These are phyloP conservation scores for Drosophila vallismaia DNA, from an alignment of 2,888 invertebrate species.

Conservation along the genomic window DNA sequence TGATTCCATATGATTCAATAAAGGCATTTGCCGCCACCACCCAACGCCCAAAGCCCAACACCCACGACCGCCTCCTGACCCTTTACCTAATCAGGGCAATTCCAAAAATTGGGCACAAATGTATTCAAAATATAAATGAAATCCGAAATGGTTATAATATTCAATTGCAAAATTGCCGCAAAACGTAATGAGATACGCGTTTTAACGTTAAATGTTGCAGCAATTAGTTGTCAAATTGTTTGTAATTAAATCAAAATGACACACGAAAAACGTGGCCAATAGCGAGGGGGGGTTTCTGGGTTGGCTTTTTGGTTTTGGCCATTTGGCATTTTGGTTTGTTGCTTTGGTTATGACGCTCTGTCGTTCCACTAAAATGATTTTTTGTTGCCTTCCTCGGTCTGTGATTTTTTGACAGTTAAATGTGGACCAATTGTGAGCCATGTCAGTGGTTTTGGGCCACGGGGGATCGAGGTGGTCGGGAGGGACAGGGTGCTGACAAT, in stretches of 20 bases:
- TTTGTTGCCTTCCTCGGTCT: constrained; percentile 11
- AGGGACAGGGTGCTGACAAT: constrained; percentile 70
- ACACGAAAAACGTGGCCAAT: constrained; percentile 53
- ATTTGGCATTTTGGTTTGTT: background rate
- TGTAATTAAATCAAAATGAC: constrained; percentile 78
- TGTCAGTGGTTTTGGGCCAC: constrained; percentile 48
- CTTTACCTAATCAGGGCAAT: constrained; percentile 47
- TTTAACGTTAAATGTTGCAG: constrained; percentile 70
- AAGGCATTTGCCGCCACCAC: constrained; percentile 25
- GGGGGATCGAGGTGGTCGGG: background rate
- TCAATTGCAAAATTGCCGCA: constrained; percentile 75
- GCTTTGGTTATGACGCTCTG: constrained; percentile 51
- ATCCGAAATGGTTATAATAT: constrained; percentile 57
- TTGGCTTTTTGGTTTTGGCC: background rate
- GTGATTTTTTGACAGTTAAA: constrained; percentile 59
- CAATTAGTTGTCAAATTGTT: constrained; percentile 80
- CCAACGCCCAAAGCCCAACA: constrained; percentile 2
- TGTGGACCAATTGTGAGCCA: constrained; percentile 67
- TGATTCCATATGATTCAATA: constrained; percentile 63
- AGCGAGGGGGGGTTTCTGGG: background rate
- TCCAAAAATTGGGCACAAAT: constrained; percentile 61
- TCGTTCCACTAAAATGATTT: constrained; percentile 71
- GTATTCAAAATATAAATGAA: constrained; percentile 42
- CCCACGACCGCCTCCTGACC: constrained; percentile 6
- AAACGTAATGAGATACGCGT: constrained; percentile 71